These are phyloP conservation scores for Leptinotarsa lineolata DNA, from an alignment of 1,140 invertebrate species.

Conservation along the genomic window DNA sequence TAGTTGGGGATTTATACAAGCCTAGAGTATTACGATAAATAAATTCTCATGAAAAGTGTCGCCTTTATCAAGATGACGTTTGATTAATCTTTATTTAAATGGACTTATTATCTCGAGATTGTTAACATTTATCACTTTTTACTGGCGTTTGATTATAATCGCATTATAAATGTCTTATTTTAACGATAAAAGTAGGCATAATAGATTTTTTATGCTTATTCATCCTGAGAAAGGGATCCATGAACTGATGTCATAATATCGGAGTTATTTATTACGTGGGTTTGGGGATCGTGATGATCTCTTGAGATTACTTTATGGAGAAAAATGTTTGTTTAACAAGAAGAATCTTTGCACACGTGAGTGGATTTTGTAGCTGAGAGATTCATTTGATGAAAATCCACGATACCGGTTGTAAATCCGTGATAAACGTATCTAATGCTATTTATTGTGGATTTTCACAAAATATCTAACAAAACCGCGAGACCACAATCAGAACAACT, in stretches of 20 bases:
- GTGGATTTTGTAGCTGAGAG: no score
- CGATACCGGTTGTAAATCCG: no score
- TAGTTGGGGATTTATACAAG: slow-evolving; percentile 1
- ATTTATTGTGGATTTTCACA: no score
- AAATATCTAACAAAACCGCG: no score
- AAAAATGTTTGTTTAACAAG: neutral
- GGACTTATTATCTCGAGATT: slow-evolving; percentile 7
- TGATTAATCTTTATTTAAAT: slow-evolving; percentile 14
- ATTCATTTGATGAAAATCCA: no score
- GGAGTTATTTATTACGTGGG: slow-evolving; percentile 2
- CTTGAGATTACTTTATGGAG: neutral
- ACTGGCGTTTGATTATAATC: slow-evolving; percentile 10
- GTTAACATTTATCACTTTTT: slow-evolving; percentile 14
- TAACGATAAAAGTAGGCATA: neutral
- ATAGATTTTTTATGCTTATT: neutral
- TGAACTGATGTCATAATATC: neutral
- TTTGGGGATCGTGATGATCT: neutral
- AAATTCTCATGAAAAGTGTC: neutral
- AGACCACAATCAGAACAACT: no score
- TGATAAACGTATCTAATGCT: no score
- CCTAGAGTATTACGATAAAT: neutral
- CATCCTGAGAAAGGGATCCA: neutral
- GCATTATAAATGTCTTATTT: slow-evolving; percentile 14
- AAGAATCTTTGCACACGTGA: neutral
- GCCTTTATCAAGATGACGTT: slow-evolving; percentile 2